These are phyloP conservation scores for Lacerta bilineata DNA, from an alignment of 2,797 vertebrate species.

Conservation along the genomic window DNA sequence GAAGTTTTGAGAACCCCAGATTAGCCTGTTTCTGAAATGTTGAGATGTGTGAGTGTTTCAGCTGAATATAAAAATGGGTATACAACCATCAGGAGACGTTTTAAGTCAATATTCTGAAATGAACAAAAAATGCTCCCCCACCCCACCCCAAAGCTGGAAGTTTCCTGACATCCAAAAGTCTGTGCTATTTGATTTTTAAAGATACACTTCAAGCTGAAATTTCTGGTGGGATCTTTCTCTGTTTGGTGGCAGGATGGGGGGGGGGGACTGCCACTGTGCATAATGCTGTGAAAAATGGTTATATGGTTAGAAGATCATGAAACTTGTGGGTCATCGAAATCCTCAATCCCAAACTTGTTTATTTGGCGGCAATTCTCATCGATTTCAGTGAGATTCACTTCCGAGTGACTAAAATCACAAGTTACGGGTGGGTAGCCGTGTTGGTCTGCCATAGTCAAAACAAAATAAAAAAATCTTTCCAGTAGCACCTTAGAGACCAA, in stretches of 20 bases:
- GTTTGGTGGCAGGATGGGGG: too few relatives aligned
- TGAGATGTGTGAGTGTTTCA: not conserved
- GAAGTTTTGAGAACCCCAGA: not conserved
- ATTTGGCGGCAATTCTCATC: not conserved
- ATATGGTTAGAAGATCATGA: not conserved
- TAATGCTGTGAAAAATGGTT: not conserved
- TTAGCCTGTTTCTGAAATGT: not conserved
- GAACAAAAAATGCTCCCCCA: not conserved
- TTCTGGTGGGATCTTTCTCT: too few relatives aligned
- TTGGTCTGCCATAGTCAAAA: too few relatives aligned
- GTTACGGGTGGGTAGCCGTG: not conserved
- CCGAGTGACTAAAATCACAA: not conserved
- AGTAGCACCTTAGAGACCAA: too few relatives aligned
- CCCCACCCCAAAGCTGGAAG: not conserved
- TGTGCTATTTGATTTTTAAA: not conserved
- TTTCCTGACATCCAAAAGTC: not conserved
- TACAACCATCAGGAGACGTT: not conserved
- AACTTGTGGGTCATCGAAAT: not conserved
- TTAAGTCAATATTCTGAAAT: not conserved
- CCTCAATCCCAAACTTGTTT: not conserved
- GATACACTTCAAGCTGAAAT: not conserved
- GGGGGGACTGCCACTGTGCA: not conserved
- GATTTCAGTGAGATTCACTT: not conserved
- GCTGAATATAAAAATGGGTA: too few relatives aligned
- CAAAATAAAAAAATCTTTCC: too few relatives aligned